These are phyloP conservation scores for Mycteria americana DNA, from an alignment of 2,797 vertebrate genomes.

Conservation along the genomic window DNA sequence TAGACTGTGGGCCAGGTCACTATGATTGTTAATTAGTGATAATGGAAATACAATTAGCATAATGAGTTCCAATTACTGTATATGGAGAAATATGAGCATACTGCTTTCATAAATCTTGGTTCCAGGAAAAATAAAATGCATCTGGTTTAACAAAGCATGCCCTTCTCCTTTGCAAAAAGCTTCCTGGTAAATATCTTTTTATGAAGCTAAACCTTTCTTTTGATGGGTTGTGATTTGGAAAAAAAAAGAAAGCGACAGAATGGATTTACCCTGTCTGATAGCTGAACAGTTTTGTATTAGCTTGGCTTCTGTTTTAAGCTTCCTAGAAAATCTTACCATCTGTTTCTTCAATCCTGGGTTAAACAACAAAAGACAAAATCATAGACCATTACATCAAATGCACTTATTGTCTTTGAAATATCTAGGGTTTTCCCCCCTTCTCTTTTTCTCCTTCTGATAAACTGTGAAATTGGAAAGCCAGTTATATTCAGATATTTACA, in stretches of 20 bases:
- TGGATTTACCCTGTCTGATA: constrained; percentile 75
- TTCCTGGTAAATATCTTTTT: constrained; percentile 73
- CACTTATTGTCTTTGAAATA: constrained; percentile 73
- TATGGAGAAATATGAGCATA: constrained; percentile 84
- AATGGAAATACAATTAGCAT: constrained; percentile 85
- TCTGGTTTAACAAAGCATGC: constrained; percentile 79
- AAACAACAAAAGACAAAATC: constrained; percentile 74
- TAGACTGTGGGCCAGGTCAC: constrained; percentile 86
- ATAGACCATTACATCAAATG: constrained; percentile 72
- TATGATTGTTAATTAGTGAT: constrained; percentile 90
- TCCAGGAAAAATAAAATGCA: constrained; percentile 79
- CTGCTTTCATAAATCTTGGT: constrained; percentile 80
- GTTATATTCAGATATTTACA: constrained; percentile 68
- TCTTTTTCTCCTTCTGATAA: constrained; percentile 53
- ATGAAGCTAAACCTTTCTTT: constrained; percentile 71
- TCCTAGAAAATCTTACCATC: constrained; percentile 81
- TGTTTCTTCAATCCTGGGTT: constrained; percentile 76
- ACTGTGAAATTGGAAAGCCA: constrained; percentile 64
- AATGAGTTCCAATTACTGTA: constrained; percentile 86
- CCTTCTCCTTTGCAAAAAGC: constrained; percentile 71
- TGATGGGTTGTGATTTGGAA: constrained; percentile 65
- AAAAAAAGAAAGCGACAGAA: constrained; percentile 23
- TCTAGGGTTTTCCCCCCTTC: background rate
- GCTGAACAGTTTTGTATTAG: constrained; percentile 76
- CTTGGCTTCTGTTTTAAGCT: constrained; percentile 81